These are phyloP conservation scores for Melanotaenia duboulayi DNA, from an alignment of 2,113 vertebrate species.

Conservation along the genomic window DNA sequence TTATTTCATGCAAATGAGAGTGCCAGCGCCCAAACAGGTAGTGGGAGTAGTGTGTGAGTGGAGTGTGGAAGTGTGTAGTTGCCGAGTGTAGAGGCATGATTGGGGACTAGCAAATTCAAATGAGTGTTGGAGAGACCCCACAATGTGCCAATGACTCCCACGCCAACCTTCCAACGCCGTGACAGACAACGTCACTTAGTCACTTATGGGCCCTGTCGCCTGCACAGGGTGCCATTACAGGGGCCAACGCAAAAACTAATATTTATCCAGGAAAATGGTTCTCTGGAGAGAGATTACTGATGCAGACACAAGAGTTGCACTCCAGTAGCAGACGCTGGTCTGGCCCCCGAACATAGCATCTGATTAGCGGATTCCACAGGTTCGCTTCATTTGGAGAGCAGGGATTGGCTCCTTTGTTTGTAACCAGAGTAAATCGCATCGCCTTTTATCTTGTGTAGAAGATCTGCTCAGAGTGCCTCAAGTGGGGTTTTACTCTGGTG, in stretches of 20 bases:
- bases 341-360: constrained; percentile 23
- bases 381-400: constrained; percentile 22
- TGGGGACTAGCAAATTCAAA: constrained; percentile 80
- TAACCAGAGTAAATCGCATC: constrained; percentile 16
- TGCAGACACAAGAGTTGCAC: constrained; percentile 61
- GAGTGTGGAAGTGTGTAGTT: constrained; percentile 78
- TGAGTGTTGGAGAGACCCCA: constrained; percentile 79
- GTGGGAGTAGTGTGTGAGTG: constrained; percentile 77
- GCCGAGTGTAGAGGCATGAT: constrained; percentile 75
- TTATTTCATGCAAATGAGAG: constrained; percentile 86
- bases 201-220: constrained; percentile 73
- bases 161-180: constrained; percentile 75
- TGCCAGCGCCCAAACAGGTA: constrained; percentile 80
- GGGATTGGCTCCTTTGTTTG: constrained; percentile 11
- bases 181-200: constrained; percentile 81
- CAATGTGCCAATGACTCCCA: constrained; percentile 81
- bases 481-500: neutral
- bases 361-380: constrained; percentile 29
- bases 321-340: constrained; percentile 60
- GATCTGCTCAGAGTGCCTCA: no score
- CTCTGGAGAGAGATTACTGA: constrained; percentile 75
- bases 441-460: no score
- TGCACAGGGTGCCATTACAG: constrained; percentile 76
- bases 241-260: constrained; percentile 79
- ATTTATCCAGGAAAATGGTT: constrained; percentile 80